Conservation (phyloP, 30 jellyfish, hydroid and myxozoan species). For the Aurelia aurita complex sp. Pacific region DNA sequence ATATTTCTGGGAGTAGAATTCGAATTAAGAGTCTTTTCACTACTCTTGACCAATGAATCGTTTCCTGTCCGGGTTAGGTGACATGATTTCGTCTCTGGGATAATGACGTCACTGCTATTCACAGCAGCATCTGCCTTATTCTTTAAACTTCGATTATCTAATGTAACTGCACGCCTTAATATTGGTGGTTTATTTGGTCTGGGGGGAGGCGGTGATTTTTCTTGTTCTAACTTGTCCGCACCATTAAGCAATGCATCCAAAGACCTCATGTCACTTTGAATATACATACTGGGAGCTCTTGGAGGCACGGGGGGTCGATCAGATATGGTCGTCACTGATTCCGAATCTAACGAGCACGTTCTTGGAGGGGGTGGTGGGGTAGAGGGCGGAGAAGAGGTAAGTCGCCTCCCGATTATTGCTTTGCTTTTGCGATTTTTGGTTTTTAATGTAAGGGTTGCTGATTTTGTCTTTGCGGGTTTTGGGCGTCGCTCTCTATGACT, state of each 20-base stretch:
- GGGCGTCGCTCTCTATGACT: slow-evolving; percentile 75
- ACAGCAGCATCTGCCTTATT: not conserved
- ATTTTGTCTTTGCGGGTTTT: slow-evolving; percentile 52
- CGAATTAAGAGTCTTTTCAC: not conserved
- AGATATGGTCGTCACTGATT: not conserved
- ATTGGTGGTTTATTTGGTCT: slow-evolving; percentile 49
- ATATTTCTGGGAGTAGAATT: not conserved
- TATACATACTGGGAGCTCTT: slow-evolving; percentile 67
- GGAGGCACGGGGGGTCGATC: slow-evolving; percentile 74
- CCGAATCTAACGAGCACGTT: slow-evolving; percentile 1
- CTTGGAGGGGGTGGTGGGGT: slow-evolving; percentile 85
- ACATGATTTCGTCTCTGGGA: not conserved
- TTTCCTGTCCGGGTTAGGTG: not conserved
- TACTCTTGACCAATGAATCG: not conserved
- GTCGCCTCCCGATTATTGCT: slow-evolving; percentile 48
- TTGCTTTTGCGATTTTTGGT: slow-evolving; percentile 43
- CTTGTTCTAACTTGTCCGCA: not conserved
- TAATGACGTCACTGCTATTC: not conserved
- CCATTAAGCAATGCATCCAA: not conserved
- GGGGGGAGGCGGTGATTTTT: slow-evolving; percentile 44
- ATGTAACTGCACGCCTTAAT: not conserved
- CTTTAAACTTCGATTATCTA: not conserved
- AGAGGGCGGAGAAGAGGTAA: slow-evolving; percentile 64
- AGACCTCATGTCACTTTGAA: slow-evolving; percentile 38
- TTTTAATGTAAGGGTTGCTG: slow-evolving; percentile 14